Percentiles rank a stretch among this genome's conserved stretches.
phyloP scores from a whole-genome alignment of 2,113 vertebrate genomes.

The Megaceryle maxima region DNA sequence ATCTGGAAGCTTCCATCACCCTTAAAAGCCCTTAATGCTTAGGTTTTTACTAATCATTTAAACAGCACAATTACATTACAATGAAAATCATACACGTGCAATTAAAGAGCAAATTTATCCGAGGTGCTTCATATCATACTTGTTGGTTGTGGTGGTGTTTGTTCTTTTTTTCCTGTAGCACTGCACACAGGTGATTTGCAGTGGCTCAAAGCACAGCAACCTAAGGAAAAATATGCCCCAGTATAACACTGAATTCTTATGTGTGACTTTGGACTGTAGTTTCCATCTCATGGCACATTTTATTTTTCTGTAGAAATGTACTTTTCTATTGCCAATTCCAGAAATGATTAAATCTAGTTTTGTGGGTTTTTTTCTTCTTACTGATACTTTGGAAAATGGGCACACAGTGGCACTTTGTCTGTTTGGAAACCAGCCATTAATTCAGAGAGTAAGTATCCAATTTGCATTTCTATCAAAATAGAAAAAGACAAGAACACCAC shows the following conservation, averaged over 20 bases:
- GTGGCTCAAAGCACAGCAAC: background rate
- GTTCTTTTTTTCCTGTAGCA: background rate
- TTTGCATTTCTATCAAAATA: slow-evolving; percentile 47
- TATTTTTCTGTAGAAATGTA: background rate
- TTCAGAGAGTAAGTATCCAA: background rate
- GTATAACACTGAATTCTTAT: background rate
- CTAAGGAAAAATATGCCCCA: background rate
- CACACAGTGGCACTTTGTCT: background rate
- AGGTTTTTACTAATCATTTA: background rate
- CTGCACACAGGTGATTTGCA: background rate
- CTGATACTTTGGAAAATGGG: background rate
- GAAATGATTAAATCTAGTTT: background rate
- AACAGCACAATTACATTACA: background rate
- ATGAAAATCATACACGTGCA: background rate
- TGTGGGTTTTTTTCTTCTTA: background rate
- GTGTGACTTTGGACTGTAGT: background rate
- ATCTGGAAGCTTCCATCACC: background rate
- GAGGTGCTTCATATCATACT: background rate
- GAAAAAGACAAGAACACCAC: background rate
- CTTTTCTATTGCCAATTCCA: background rate
- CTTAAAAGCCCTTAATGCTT: background rate
- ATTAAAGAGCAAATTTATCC: background rate
- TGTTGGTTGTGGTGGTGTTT: background rate
- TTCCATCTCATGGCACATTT: background rate
- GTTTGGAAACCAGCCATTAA: slow-evolving; percentile 13